Conservation (phyloP, 2,113 vertebrate species). For the Pterocles gutturalis region DNA sequence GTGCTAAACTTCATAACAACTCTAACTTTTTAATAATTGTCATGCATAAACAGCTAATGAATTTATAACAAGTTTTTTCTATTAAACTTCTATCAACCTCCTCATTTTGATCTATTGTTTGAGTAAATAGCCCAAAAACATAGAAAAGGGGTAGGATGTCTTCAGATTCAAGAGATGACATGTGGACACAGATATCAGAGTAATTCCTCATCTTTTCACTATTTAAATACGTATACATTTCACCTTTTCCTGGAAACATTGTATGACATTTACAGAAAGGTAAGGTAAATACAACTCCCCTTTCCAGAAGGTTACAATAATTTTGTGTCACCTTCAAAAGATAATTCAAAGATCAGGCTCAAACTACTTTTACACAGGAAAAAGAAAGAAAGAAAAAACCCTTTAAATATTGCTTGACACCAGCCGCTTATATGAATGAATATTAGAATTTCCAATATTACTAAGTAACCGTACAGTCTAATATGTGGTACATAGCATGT, state of each 20-base stretch:
- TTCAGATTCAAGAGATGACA: not conserved
- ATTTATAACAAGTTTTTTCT: not conserved
- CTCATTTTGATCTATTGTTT: not conserved
- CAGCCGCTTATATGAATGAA: not conserved
- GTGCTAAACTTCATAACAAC: not conserved
- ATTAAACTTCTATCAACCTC: not conserved
- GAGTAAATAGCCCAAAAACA: not conserved
- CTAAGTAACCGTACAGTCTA: not conserved
- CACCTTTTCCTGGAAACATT: not conserved
- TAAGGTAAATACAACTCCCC: not conserved
- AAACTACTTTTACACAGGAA: not conserved
- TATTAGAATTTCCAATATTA: not conserved
- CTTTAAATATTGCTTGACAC: not conserved
- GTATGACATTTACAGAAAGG: slow-evolving; percentile 4
- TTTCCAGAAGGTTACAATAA: slow-evolving; percentile 7
- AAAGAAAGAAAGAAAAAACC: not conserved
- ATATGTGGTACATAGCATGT: not conserved
- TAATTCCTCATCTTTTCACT: not conserved
- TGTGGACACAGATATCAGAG: not conserved
- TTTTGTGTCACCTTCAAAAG: not conserved
- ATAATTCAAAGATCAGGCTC: not conserved
- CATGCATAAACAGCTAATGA: not conserved
- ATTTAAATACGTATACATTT: not conserved
- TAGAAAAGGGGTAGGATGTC: not conserved
- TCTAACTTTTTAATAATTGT: not conserved